Conservation (phyloP, 2,888 invertebrate genomes). For the Herminia tarsipennalis region DNA sequence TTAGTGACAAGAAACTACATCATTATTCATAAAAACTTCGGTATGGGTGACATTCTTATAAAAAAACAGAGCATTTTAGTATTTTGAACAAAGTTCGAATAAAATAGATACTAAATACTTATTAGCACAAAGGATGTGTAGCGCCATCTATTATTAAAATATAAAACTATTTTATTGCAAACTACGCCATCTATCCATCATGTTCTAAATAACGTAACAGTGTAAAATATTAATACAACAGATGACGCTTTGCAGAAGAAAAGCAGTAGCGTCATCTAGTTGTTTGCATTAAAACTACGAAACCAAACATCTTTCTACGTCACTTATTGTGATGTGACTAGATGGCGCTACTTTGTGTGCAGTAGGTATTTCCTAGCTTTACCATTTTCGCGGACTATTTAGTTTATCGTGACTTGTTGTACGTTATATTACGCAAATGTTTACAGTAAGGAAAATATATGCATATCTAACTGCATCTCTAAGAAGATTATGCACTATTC, state of each 20-base stretch:
- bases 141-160: conserved; percentile 20
- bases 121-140: too few relatives aligned
- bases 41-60: not conserved
- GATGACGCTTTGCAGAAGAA: too few relatives aligned
- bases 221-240: not conserved
- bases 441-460: conserved; percentile 6
- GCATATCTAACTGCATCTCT: conserved; percentile 14
- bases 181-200: not conserved
- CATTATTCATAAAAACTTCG: conserved; percentile 11
- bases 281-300: not conserved
- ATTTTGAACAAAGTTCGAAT: too few relatives aligned
- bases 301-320: not conserved
- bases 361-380: too few relatives aligned
- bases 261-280: conserved; percentile 6
- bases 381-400: too few relatives aligned
- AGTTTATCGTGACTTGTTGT: conserved; percentile 1
- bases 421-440: conserved; percentile 23
- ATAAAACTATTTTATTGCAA: not conserved
- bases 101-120: too few relatives aligned
- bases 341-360: not conserved
- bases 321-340: not conserved
- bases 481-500: too few relatives aligned
- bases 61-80: too few relatives aligned
- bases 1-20: conserved; percentile 32
- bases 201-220: too few relatives aligned